Evolutionary conservation across 2,888 invertebrate genomes (phyloP).

Genomic region (Lasius fuliginosus): DNA sequence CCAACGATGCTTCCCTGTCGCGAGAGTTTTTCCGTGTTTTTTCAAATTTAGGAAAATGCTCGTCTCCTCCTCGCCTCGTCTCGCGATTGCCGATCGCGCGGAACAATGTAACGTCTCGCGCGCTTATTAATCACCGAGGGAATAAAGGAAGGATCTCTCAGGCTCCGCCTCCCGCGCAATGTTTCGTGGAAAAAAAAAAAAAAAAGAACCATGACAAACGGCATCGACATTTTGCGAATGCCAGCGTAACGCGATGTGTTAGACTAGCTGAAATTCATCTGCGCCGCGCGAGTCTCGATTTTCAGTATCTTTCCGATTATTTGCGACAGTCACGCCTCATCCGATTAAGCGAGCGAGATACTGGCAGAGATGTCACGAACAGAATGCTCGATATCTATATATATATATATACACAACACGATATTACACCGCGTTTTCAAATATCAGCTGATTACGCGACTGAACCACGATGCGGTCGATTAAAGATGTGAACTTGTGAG

Average conservation of each 20-base stretch:
- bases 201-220: neutral
- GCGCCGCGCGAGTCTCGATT: neutral
- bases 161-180: neutral
- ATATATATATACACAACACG: neutral
- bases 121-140: neutral
- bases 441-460: slow-evolving; percentile 14
- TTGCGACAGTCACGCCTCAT: neutral
- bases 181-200: neutral
- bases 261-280: neutral
- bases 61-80: neutral
- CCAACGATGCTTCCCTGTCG: slow-evolving; percentile 29
- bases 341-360: neutral
- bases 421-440: slow-evolving; percentile 15
- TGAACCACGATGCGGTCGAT: slow-evolving; percentile 2
- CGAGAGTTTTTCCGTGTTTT: slow-evolving; percentile 53
- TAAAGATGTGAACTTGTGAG: neutral
- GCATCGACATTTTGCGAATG: neutral
- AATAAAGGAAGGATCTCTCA: neutral
- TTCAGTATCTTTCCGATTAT: neutral
- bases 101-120: neutral
- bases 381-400: neutral
- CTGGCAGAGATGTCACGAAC: neutral
- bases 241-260: neutral
- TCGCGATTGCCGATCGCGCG: neutral
- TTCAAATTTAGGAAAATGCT: slow-evolving; percentile 8